A percentile compares a stretch with the other conserved stretches of the same genome.
Evolutionary conservation across 2,113 vertebrate genomes (phyloP).

Genomic region (Paracanthobrama guichenoti): DNA sequence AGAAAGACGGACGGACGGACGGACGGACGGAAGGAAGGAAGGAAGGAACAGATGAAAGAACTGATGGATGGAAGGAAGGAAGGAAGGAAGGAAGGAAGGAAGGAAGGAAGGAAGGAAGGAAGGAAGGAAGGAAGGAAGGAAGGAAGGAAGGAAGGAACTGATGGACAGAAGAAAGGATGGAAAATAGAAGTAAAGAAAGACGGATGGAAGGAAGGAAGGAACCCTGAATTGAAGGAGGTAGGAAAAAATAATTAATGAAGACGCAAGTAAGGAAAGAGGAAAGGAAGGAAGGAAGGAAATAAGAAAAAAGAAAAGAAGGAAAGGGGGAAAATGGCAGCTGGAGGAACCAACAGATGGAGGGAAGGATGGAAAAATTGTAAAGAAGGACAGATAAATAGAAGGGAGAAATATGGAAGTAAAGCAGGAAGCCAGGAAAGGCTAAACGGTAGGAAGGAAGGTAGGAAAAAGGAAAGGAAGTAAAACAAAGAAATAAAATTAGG

Average conservation of each 20-base stretch:
- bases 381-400: not conserved
- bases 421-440: not conserved
- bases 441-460: not conserved
- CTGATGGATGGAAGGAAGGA: no score
- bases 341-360: not conserved
- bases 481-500: not conserved
- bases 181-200: no score
- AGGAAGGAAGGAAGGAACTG: no score
- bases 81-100: no score
- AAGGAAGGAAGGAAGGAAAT: not conserved
- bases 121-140: no score
- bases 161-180: no score
- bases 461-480: not conserved
- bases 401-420: not conserved
- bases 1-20: no score
- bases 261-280: not conserved
- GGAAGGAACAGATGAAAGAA: no score
- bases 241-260: not conserved
- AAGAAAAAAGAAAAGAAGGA: not conserved
- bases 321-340: not conserved
- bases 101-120: no score
- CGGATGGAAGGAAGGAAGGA: no score
- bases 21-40: no score
- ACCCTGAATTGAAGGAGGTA: no score
- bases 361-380: not conserved